phyloP scores from a whole-genome alignment of 2,888 invertebrate species.

The Molanna angustata region DNA sequence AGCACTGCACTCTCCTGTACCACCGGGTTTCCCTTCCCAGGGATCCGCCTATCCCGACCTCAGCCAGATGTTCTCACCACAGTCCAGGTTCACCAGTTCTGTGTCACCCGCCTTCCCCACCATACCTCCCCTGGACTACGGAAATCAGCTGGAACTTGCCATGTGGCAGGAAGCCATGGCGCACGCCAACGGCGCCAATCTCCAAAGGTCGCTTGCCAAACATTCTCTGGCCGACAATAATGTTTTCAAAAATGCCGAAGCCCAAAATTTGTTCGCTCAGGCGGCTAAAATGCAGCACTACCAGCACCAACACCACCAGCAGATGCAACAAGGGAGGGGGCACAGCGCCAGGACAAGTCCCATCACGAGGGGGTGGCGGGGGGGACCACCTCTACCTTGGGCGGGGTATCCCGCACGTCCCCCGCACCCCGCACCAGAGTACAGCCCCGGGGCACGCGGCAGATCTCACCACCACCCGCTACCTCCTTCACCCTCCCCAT shows the following conservation, averaged over 20 bases:
- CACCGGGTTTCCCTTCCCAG: slow-evolving; percentile 44
- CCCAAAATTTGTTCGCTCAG: slow-evolving; percentile 49
- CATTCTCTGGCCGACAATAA: slow-evolving; percentile 41
- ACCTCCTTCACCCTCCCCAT: slow-evolving; percentile 34
- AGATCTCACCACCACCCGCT: slow-evolving; percentile 38
- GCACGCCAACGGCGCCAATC: slow-evolving; percentile 46
- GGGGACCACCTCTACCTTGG: slow-evolving; percentile 30
- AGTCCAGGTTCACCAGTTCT: slow-evolving; percentile 47
- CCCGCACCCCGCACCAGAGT: slow-evolving; percentile 39
- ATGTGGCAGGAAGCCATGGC: slow-evolving; percentile 71
- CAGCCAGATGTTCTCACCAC: slow-evolving; percentile 50
- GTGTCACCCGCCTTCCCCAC: slow-evolving; percentile 47
- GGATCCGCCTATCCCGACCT: slow-evolving; percentile 52
- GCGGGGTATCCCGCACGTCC: slow-evolving; percentile 42
- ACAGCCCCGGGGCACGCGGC: slow-evolving; percentile 44
- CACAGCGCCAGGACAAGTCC: slow-evolving; percentile 53
- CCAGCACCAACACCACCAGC: slow-evolving; percentile 38
- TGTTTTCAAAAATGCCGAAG: slow-evolving; percentile 44
- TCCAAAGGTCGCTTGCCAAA: slow-evolving; percentile 44
- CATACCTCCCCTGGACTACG: slow-evolving; percentile 52
- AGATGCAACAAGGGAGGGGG: slow-evolving; percentile 41
- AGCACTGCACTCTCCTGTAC: slow-evolving; percentile 50
- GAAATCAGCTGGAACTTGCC: slow-evolving; percentile 57
- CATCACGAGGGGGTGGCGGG: slow-evolving; percentile 45
- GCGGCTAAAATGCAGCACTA: slow-evolving; percentile 43